Evolutionary conservation across 2,888 invertebrate species (phyloP).

Genomic region (Antheraea yamamai): DNA sequence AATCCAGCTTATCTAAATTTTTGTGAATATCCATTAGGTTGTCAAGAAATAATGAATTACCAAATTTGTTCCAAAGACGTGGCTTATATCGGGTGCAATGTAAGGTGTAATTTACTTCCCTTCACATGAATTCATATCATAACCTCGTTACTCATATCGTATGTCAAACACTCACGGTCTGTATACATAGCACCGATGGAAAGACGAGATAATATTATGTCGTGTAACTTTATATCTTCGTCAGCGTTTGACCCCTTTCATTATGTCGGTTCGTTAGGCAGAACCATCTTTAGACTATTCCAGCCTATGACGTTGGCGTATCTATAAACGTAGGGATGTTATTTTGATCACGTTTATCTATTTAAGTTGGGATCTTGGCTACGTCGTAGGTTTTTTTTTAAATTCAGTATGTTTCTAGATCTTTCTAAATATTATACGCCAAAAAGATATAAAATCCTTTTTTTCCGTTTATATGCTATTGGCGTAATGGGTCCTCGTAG

Average conservation of each 20-base stretch:
- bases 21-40: too few relatives aligned
- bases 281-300: neutral
- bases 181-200: neutral
- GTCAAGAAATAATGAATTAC: too few relatives aligned
- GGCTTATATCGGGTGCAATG: neutral
- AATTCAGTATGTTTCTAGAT: too few relatives aligned
- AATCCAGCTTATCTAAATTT: too few relatives aligned
- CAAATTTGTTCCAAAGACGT: neutral
- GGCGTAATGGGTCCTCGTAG: too few relatives aligned
- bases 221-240: constrained; percentile 2
- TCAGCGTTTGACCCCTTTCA: constrained; percentile 8
- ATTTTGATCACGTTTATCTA: neutral
- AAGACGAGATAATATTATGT: neutral
- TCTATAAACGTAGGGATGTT: neutral
- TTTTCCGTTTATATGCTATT: too few relatives aligned
- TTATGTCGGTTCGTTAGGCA: constrained; percentile 1
- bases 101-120: neutral
- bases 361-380: too few relatives aligned
- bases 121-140: neutral
- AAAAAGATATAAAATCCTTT: too few relatives aligned
- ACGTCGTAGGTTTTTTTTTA: neutral
- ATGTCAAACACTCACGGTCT: neutral
- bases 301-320: neutral
- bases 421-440: too few relatives aligned
- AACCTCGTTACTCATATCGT: neutral